A percentile compares a stretch with the other conserved stretches of the same genome.
Evolutionary conservation across 2,888 invertebrate genomes (phyloP).

Genomic region (Cephus rjabovi): DNA sequence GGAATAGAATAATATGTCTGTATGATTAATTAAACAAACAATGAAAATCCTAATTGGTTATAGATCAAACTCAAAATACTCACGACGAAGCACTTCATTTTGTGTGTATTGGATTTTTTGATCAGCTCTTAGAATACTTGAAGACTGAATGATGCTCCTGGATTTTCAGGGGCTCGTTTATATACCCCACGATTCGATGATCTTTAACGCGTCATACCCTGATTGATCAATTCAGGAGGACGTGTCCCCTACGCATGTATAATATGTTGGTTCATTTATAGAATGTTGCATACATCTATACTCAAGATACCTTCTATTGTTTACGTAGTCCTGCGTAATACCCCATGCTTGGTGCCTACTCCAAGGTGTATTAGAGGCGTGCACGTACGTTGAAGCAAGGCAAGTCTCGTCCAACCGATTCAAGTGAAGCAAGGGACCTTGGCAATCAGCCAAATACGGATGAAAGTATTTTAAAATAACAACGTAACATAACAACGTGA

Average conservation of each 20-base stretch:
- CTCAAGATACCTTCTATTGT: slow-evolving; percentile 29
- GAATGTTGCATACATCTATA: neutral
- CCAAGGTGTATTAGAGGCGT: slow-evolving; percentile 14
- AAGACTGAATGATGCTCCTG: slow-evolving; percentile 54
- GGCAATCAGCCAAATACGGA: slow-evolving; percentile 56
- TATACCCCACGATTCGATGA: slow-evolving; percentile 46
- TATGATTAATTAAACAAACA: neutral
- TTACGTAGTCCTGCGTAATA: slow-evolving; percentile 20
- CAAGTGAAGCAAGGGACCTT: slow-evolving; percentile 51
- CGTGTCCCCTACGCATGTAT: slow-evolving; percentile 19
- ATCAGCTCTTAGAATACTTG: slow-evolving; percentile 37
- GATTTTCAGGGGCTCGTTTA: slow-evolving; percentile 49
- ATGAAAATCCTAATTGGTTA: neutral
- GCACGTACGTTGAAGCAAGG: slow-evolving; percentile 11
- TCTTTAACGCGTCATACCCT: slow-evolving; percentile 44
- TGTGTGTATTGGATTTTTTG: slow-evolving; percentile 32
- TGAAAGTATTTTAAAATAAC: slow-evolving; percentile 52
- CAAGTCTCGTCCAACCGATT: slow-evolving; percentile 1
- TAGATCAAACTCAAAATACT: slow-evolving; percentile 36
- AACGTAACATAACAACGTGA: slow-evolving; percentile 34
- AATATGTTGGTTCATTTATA: neutral
- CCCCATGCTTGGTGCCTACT: neutral
- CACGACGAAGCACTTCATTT: slow-evolving; percentile 56
- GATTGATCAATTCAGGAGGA: slow-evolving; percentile 53
- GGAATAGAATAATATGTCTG: neutral